Base-by-base conservation (phyloP, 2,797 vertebrate species). In the Poecilia picta region DNA sequence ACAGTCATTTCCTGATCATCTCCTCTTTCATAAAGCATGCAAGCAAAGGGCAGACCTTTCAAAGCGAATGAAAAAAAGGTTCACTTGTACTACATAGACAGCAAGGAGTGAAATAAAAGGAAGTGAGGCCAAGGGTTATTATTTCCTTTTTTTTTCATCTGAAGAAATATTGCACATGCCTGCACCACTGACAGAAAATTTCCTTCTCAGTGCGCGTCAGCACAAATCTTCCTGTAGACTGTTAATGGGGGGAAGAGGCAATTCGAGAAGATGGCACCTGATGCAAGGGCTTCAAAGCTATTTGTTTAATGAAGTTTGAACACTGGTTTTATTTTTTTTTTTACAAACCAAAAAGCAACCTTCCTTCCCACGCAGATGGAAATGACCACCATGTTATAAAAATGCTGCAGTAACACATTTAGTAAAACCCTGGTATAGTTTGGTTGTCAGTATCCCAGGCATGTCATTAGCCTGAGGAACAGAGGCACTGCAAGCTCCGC, bases 251-350 rank as follows among this genome's bases (percentile, higher is more conserved):
- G 25, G 76, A 62, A 36, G 39, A 70, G n/a, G 5, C 31, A 20
- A 49, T 7, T 62, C 2, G 18, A 45, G 53, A 55, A 57, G 62
- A 74, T 74, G 43, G 15, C 0, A 73, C 64, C 55, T 89, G 89
- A 91, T 87, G 90, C 90, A 92, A 91, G 70, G 64, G 7, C 89
- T 92, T 89, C 88, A 75, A 88, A 90, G 85, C 87, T 12, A 13
- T 82, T 85, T 87, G 89, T 89, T 89, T 87, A 76, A 82, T 79
- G 72, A 49, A 49, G 47, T 89, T 75, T 64, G 55, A 90, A 82
- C 57, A 68, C 75, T 33, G 10, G 49, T 1, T 0, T 64, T 41
- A 8, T 59, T 71, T 43, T 10, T 41, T 41, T 41, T 43, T 43
- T 43, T 41, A 47, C 15, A 18, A 46, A 77, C 71, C 10, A 74